Percentiles rank a stretch among this genome's conserved stretches.
Conservation (phyloP, 2,113 vertebrate species). For the Anser cygnoides region DNA sequence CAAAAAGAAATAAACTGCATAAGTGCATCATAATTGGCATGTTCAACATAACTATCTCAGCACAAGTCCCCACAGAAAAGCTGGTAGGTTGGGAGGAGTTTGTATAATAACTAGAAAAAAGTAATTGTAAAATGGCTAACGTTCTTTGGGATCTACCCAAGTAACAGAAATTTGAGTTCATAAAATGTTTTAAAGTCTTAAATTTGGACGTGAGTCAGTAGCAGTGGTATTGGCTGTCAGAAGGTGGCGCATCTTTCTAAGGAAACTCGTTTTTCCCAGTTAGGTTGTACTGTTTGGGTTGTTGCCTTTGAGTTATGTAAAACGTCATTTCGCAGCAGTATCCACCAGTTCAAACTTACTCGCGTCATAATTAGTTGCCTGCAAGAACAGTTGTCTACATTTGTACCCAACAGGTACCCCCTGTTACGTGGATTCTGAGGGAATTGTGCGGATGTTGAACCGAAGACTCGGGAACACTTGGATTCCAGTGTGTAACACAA, state of each 20-base stretch:
- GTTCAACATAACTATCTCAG: not conserved
- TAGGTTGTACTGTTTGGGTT: fast-evolving
- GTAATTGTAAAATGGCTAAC: not conserved
- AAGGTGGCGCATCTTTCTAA: constrained; percentile 53
- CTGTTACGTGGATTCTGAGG: constrained; percentile 89
- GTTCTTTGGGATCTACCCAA: not conserved
- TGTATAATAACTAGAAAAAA: not conserved
- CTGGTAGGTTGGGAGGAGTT: not conserved
- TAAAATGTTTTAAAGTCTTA: not conserved
- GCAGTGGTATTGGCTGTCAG: not conserved
- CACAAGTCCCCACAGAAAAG: not conserved
- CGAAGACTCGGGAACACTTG: constrained; percentile 87
- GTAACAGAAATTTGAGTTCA: not conserved
- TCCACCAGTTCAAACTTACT: not conserved
- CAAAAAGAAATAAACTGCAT: not conserved
- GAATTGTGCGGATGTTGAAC: constrained; percentile 89
- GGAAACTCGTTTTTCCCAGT: not conserved
- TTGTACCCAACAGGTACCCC: constrained; percentile 82
- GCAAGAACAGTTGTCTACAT: not conserved
- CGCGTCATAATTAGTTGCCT: not conserved
- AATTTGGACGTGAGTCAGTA: not conserved
- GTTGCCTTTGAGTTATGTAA: fast-evolving
- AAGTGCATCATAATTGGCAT: fast-evolving
- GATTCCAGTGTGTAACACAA: constrained; percentile 89
- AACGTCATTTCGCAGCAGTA: not conserved